Conservation (phyloP, 2,113 vertebrate species). For the Eulacestoma nigropectus region DNA sequence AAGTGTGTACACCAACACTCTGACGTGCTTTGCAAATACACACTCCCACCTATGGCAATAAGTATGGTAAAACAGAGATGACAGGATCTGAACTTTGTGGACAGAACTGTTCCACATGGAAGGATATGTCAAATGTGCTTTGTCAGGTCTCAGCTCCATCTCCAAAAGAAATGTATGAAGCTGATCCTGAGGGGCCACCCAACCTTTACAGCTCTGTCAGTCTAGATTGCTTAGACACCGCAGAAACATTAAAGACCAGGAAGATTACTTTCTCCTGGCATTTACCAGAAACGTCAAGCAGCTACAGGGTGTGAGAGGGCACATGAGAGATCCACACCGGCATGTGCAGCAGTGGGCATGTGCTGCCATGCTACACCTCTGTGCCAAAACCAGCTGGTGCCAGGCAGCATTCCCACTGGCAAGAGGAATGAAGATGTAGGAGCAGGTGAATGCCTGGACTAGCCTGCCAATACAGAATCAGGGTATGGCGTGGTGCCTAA, state of each 20-base stretch:
- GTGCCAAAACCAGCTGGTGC: neutral
- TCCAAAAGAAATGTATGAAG: neutral
- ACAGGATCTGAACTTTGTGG: neutral
- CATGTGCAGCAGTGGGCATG: neutral
- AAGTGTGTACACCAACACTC: neutral
- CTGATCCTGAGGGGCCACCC: neutral
- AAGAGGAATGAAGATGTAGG: neutral
- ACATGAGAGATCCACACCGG: neutral
- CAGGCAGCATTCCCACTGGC: neutral
- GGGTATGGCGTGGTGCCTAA: neutral
- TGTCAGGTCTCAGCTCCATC: neutral
- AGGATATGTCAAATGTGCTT: neutral
- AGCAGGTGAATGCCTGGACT: neutral
- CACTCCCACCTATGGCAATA: neutral
- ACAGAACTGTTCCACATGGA: neutral
- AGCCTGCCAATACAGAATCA: neutral
- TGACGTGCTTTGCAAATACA: neutral
- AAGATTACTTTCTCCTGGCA: neutral
- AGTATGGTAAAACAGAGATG: fast-evolving
- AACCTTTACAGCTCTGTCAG: neutral
- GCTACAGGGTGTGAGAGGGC: neutral
- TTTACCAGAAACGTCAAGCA: neutral
- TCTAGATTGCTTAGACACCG: neutral
- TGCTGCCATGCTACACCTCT: neutral
- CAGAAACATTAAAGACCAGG: neutral